Evolutionary conservation across 2,797 vertebrate genomes (phyloP).

Genomic region (Botia almorhae): DNA sequence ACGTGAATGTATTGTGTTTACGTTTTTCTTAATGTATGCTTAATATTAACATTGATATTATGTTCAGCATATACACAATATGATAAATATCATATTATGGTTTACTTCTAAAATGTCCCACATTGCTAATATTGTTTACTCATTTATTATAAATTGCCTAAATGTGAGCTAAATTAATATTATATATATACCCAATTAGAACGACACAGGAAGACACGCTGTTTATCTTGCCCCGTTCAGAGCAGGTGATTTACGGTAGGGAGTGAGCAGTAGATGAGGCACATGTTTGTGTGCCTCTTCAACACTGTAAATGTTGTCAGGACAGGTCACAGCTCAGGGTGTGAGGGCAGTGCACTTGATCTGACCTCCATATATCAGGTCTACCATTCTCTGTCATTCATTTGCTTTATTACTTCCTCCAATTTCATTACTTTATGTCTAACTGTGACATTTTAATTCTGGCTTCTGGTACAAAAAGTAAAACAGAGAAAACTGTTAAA

Average conservation of each 20-base stretch:
- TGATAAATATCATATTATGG: neutral
- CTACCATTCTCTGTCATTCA: neutral
- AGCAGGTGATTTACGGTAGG: neutral
- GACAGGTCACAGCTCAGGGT: neutral
- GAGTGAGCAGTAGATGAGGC: neutral
- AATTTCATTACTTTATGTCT: neutral
- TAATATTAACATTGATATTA: too few relatives aligned
- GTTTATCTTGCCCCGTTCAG: neutral
- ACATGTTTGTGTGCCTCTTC: neutral
- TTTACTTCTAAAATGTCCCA: neutral
- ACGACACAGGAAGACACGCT: neutral
- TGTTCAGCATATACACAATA: too few relatives aligned
- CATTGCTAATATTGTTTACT: neutral
- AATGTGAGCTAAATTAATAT: neutral
- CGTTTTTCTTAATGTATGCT: neutral
- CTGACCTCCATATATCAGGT: conserved; percentile 37
- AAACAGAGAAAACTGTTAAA: neutral
- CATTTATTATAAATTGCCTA: neutral
- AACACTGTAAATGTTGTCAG: neutral
- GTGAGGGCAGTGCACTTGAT: conserved; percentile 23
- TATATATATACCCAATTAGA: neutral
- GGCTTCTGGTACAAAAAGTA: neutral
- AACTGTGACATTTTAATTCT: neutral
- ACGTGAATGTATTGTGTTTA: neutral
- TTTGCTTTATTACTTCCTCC: neutral